Evolutionary conservation across 2,888 invertebrate species (phyloP).

Genomic region (Leucoptera coffeella): DNA sequence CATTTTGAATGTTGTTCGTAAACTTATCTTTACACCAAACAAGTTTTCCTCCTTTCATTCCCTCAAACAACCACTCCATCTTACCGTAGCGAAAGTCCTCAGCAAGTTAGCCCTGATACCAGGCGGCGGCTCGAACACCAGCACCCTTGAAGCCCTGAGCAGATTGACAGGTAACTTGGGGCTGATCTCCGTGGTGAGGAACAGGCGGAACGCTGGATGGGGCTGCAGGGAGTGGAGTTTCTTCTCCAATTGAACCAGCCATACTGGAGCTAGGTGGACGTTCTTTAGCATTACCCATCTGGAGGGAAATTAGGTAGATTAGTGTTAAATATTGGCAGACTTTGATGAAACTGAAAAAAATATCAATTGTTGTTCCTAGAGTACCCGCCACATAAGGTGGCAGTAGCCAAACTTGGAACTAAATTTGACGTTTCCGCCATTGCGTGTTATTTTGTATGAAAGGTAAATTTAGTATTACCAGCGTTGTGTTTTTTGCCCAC

Average conservation of each 20-base stretch:
- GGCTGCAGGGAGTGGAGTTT: slow-evolving; percentile 93
- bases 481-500: too few relatives aligned
- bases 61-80: too few relatives aligned
- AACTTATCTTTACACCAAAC: too few relatives aligned
- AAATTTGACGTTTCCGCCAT: too few relatives aligned
- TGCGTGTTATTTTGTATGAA: too few relatives aligned
- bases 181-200: slow-evolving; percentile 98
- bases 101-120: slow-evolving; percentile 93
- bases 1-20: too few relatives aligned
- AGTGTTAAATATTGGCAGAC: neutral
- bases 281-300: slow-evolving; percentile 98
- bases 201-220: slow-evolving; percentile 88
- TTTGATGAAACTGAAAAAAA: too few relatives aligned
- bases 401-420: too few relatives aligned
- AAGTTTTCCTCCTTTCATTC: too few relatives aligned
- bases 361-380: too few relatives aligned
- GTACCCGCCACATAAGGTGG: too few relatives aligned
- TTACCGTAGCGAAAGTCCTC: slow-evolving; percentile 89
- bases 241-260: slow-evolving; percentile 98
- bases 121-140: slow-evolving; percentile 94
- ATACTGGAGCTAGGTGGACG: slow-evolving; percentile 96
- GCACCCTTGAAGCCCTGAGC: slow-evolving; percentile 85
- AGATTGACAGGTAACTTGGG: slow-evolving; percentile 95
- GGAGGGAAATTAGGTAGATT: slow-evolving; percentile 2
- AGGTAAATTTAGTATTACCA: too few relatives aligned